Conservation (phyloP, 1,140 invertebrate genomes). For the Drosophila micromelanica region DNA sequence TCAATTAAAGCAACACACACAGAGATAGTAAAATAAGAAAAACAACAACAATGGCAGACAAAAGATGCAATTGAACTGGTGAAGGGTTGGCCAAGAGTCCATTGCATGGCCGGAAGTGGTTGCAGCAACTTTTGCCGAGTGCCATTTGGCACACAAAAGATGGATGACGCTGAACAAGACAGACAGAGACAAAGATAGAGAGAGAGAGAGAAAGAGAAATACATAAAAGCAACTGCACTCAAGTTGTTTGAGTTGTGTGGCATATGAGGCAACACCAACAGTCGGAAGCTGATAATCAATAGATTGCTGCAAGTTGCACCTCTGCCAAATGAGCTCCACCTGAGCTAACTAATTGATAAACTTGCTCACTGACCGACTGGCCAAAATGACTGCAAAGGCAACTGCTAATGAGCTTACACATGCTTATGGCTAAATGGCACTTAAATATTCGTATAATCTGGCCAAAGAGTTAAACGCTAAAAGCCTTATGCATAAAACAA, state of each 20-base stretch:
- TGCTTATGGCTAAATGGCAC: conserved; percentile 15
- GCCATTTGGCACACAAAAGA: conserved; percentile 57
- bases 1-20: conserved; percentile 48
- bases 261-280: conserved; percentile 23
- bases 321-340: background rate
- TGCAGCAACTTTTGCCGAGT: conserved; percentile 58
- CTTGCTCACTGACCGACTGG: background rate
- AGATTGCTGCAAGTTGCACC: conserved; percentile 29
- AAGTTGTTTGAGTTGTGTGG: conserved; percentile 8
- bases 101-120: conserved; percentile 55
- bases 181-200: conserved; percentile 10
- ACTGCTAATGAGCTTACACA: conserved; percentile 23
- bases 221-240: conserved; percentile 6
- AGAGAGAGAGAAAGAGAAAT: background rate
- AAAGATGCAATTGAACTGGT: conserved; percentile 54
- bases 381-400: conserved; percentile 3
- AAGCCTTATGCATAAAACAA: conserved; percentile 10
- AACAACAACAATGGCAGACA: conserved; percentile 35
- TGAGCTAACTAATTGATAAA: background rate
- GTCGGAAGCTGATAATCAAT: conserved; percentile 32
- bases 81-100: conserved; percentile 43
- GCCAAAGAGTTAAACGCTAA: conserved; percentile 1
- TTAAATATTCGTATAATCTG: conserved; percentile 11
- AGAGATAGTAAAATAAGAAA: background rate
- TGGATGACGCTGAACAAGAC: conserved; percentile 15